Conservation (phyloP, 2,797 vertebrate species). For the Tarsius wallacei region DNA sequence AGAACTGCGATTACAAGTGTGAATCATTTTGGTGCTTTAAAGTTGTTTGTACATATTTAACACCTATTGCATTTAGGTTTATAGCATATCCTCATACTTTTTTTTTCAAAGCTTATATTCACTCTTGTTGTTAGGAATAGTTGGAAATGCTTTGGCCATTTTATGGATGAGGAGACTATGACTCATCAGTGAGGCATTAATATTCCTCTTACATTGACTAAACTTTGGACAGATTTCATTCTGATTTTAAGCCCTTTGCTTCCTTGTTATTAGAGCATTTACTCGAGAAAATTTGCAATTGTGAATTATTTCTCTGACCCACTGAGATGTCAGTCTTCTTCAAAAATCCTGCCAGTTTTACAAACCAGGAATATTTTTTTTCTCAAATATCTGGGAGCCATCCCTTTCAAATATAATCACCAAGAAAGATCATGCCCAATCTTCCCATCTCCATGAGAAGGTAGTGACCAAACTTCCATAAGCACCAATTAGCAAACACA, state of each 20-base stretch:
- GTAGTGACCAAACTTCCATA: neutral
- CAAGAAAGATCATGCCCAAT: no score
- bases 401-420: neutral
- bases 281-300: neutral
- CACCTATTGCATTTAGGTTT: neutral
- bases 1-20: no score
- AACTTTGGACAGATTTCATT: neutral
- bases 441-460: neutral
- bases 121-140: neutral
- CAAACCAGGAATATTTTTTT: neutral
- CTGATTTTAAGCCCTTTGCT: no score
- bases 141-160: neutral
- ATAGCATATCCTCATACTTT: neutral
- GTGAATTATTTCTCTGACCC: neutral
- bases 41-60: neutral
- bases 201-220: neutral
- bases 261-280: neutral
- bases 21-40: neutral
- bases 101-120: neutral
- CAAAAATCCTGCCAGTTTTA: neutral
- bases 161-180: neutral
- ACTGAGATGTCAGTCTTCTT: neutral
- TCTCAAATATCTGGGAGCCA: neutral
- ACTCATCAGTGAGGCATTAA: neutral
- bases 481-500: neutral